phyloP scores from a whole-genome alignment of 2,113 vertebrate species.

The Meles meles region DNA sequence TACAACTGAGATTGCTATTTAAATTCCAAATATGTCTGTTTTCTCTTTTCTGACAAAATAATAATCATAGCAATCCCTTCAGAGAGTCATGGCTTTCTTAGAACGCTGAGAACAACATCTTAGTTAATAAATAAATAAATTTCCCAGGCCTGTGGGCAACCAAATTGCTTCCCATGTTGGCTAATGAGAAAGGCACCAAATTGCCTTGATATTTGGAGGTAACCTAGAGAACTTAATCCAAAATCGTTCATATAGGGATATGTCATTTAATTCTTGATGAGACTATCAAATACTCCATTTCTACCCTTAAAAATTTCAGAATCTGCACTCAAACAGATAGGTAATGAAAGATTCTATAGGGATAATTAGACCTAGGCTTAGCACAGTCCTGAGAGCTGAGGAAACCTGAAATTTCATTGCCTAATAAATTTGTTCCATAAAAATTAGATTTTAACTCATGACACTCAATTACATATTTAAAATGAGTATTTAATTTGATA shows the following conservation, averaged over 20 bases:
- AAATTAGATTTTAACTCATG: conserved; percentile 78
- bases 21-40: background rate
- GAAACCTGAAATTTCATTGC: conserved; percentile 61
- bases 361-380: conserved; percentile 66
- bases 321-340: conserved; percentile 59
- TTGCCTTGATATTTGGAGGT: conserved; percentile 59
- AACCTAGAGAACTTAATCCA: conserved; percentile 46
- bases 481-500: conserved; percentile 81
- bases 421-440: conserved; percentile 68
- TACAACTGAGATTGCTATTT: background rate
- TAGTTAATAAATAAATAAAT: conserved; percentile 17
- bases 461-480: conserved; percentile 77
- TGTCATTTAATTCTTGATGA: conserved; percentile 61
- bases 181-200: background rate
- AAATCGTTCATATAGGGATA: conserved; percentile 54
- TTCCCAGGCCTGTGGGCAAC: background rate
- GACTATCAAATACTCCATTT: conserved; percentile 65
- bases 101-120: background rate
- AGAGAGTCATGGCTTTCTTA: background rate
- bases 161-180: background rate
- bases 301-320: conserved; percentile 64
- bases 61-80: background rate
- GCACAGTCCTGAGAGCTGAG: conserved; percentile 62
- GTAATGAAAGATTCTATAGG: conserved; percentile 65
- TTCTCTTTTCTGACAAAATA: conserved; percentile 38